These are phyloP conservation scores for Callospermophilus lateralis DNA, from an alignment of 2,113 vertebrate genomes.

Conservation along the genomic window DNA sequence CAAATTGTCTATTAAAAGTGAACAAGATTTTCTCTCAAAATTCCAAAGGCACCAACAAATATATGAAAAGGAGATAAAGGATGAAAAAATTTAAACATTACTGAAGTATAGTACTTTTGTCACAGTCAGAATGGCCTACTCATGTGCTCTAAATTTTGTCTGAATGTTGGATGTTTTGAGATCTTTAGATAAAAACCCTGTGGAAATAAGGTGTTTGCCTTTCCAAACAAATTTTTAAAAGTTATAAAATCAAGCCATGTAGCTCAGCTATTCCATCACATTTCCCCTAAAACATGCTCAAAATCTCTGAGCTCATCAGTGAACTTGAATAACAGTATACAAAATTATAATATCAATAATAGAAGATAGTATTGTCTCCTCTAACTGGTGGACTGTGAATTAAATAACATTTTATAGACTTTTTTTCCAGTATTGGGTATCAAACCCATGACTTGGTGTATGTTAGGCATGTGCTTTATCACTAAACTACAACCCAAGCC, in stretches of 20 bases:
- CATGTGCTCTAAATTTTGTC: not conserved
- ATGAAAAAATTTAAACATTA: constrained; percentile 54
- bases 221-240: constrained; percentile 47
- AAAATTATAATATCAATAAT: not conserved
- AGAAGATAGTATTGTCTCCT: not conserved
- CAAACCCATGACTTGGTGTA: no score
- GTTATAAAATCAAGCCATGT: constrained; percentile 15
- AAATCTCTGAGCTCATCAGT: not conserved
- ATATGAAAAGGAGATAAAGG: not conserved
- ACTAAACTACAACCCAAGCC: no score
- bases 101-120: constrained; percentile 54
- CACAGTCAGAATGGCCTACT: not conserved
- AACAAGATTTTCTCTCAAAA: constrained; percentile 64
- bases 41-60: constrained; percentile 10
- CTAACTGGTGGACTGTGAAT: not conserved
- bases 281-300: not conserved
- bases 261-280: not conserved
- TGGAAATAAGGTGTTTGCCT: not conserved
- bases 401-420: constrained; percentile 13
- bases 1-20: not conserved
- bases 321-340: constrained; percentile 25
- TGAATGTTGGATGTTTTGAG: constrained; percentile 48
- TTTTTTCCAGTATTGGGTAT: no score
- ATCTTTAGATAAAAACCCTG: constrained; percentile 15
- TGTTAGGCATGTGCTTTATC: no score